Percentiles rank a stretch among this genome's conserved stretches.
Evolutionary conservation across 1,140 invertebrate genomes (phyloP).

Genomic region (Kradibia gibbosae): DNA sequence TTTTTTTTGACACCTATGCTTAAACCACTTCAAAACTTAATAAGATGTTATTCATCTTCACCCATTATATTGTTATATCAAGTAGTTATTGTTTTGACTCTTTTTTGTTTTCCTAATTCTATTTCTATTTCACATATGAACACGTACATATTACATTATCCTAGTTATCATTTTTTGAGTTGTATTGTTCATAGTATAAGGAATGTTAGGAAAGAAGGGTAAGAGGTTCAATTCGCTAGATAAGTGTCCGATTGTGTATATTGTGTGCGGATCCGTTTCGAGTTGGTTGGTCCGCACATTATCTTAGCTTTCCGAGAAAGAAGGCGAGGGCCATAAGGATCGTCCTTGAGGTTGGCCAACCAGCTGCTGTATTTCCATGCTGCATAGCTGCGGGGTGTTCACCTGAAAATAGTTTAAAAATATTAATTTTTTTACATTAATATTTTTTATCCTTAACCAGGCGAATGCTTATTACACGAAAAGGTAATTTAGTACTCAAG

Average conservation of each 20-base stretch:
- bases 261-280: not conserved
- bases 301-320: constrained; percentile 70
- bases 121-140: not conserved
- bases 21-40: not conserved
- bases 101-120: not conserved
- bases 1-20: not conserved
- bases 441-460: too few species aligned
- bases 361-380: constrained; percentile 77
- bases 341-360: constrained; percentile 67
- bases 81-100: not conserved
- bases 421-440: not conserved
- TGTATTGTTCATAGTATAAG: not conserved
- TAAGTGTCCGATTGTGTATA: not conserved
- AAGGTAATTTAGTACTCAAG: too few species aligned
- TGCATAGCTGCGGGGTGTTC: constrained; percentile 90
- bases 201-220: too few species aligned
- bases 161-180: not conserved
- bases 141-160: not conserved
- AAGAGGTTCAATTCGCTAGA: not conserved
- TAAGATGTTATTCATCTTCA: constrained; percentile 12
- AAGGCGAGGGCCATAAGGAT: constrained; percentile 67
- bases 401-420: constrained; percentile 72
- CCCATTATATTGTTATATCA: not conserved
- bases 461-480: too few species aligned
- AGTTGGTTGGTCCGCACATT: constrained; percentile 60